Percentiles rank a stretch among this genome's conserved stretches.
Evolutionary conservation across 1,140 invertebrate species (phyloP).

Genomic region (Pteromalus puparum): DNA sequence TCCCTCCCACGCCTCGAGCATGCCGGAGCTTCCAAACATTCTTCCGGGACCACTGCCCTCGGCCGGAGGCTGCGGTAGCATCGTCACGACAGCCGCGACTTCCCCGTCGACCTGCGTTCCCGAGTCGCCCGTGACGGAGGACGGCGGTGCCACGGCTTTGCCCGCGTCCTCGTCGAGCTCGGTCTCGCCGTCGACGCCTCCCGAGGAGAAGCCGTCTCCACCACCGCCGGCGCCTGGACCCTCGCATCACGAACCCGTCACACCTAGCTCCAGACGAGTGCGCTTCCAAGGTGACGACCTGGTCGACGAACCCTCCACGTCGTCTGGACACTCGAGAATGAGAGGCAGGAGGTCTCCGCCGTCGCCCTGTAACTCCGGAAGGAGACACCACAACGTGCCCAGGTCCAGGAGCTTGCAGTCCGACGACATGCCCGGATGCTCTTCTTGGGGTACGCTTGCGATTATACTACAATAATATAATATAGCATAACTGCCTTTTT

Average conservation of each 20-base stretch:
- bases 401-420: conserved; percentile 70
- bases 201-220: conserved; percentile 57
- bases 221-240: conserved; percentile 50
- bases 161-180: conserved; percentile 65
- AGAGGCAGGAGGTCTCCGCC: conserved; percentile 60
- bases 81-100: conserved; percentile 43
- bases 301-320: conserved; percentile 63
- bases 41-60: conserved; percentile 48
- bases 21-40: conserved; percentile 78
- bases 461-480: no score
- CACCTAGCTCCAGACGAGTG: conserved; percentile 74
- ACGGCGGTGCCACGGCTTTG: conserved; percentile 30
- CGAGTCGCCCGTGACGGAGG: conserved; percentile 62
- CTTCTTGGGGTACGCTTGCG: conserved; percentile 67
- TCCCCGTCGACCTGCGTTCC: conserved; percentile 62
- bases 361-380: conserved; percentile 70
- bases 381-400: conserved; percentile 69
- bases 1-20: conserved; percentile 78
- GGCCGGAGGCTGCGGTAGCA: conserved; percentile 20
- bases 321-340: conserved; percentile 54
- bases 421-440: conserved; percentile 72
- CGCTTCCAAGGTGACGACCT: conserved; percentile 81
- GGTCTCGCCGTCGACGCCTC: conserved; percentile 70
- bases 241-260: conserved; percentile 63
- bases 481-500: background rate